Evolutionary conservation across 2,888 invertebrate genomes (phyloP).

Genomic region (Eucriotettix oculatus): DNA sequence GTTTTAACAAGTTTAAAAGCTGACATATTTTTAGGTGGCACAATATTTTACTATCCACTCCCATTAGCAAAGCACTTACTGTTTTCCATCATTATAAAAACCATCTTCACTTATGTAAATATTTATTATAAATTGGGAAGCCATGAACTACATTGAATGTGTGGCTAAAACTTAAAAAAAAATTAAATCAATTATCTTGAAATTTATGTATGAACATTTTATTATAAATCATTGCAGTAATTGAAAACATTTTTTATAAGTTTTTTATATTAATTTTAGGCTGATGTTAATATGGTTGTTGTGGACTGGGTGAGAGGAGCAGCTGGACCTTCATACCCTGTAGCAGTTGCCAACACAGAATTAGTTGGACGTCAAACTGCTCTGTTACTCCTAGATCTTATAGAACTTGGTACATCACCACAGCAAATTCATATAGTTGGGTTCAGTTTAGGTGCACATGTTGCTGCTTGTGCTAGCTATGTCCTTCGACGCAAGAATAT

Average conservation of each 20-base stretch:
- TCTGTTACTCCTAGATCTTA: slow-evolving; percentile 30
- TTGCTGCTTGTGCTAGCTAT: slow-evolving; percentile 40
- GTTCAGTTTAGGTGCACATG: slow-evolving; percentile 42
- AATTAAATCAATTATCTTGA: no score
- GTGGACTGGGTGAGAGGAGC: slow-evolving; percentile 41
- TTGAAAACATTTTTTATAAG: neutral
- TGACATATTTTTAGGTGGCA: no score
- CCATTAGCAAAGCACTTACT: no score
- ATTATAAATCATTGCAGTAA: no score
- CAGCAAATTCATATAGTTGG: slow-evolving; percentile 35
- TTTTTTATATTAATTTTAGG: slow-evolving; percentile 22
- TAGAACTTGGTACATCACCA: slow-evolving; percentile 28
- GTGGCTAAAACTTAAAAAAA: neutral
- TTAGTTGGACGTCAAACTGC: slow-evolving; percentile 39
- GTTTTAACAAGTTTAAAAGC: no score
- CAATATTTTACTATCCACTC: no score
- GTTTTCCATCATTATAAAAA: no score
- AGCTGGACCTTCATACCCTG: slow-evolving; percentile 33
- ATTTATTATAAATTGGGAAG: no score
- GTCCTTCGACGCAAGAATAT: slow-evolving; percentile 28
- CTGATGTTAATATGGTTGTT: slow-evolving; percentile 34
- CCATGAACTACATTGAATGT: no score
- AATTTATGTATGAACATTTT: no score
- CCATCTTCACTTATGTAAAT: no score
- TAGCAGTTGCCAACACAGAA: slow-evolving; percentile 41